Evolutionary conservation across 2,113 vertebrate species (phyloP).

Genomic region (Amblyopsis rosae): DNA sequence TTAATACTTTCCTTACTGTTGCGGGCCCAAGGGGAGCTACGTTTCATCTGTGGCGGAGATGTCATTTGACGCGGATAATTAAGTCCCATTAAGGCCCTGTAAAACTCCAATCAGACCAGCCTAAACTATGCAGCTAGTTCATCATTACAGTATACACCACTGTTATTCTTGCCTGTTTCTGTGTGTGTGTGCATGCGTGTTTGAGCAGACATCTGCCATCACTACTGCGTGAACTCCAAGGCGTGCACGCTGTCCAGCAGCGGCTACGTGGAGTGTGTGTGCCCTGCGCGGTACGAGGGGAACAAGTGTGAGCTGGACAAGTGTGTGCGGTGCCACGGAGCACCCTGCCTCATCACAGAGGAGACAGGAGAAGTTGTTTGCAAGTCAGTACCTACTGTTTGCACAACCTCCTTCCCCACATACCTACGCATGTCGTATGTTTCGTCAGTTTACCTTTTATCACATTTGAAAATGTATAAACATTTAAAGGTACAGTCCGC

Average conservation of each 20-base stretch:
- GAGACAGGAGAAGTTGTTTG: constrained; percentile 86
- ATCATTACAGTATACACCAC: constrained; percentile 38
- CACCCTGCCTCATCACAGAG: constrained; percentile 87
- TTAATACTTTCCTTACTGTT: constrained; percentile 59
- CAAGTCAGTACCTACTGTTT: constrained; percentile 84
- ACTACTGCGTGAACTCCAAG: constrained; percentile 95
- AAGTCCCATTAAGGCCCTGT: constrained; percentile 70
- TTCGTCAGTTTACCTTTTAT: too few relatives aligned
- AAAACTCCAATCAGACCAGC: constrained; percentile 64
- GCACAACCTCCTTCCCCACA: background rate
- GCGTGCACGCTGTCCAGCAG: constrained; percentile 88
- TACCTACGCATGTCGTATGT: background rate
- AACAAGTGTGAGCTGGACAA: constrained; percentile 93
- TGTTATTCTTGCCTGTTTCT: constrained; percentile 25
- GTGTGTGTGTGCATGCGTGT: constrained; percentile 3
- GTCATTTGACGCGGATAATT: constrained; percentile 76
- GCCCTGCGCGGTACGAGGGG: constrained; percentile 88
- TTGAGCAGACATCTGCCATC: constrained; percentile 90
- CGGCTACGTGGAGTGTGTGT: constrained; percentile 90
- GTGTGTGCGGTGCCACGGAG: constrained; percentile 89
- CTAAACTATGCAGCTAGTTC: constrained; percentile 42
- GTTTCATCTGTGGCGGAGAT: constrained; percentile 67
- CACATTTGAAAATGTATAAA: too few relatives aligned
- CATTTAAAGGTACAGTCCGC: too few relatives aligned
- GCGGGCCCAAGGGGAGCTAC: constrained; percentile 61